A percentile compares a stretch with the other conserved stretches of the same genome.
Conservation (phyloP, 2,888 invertebrate genomes). For the Eilema caniola region DNA sequence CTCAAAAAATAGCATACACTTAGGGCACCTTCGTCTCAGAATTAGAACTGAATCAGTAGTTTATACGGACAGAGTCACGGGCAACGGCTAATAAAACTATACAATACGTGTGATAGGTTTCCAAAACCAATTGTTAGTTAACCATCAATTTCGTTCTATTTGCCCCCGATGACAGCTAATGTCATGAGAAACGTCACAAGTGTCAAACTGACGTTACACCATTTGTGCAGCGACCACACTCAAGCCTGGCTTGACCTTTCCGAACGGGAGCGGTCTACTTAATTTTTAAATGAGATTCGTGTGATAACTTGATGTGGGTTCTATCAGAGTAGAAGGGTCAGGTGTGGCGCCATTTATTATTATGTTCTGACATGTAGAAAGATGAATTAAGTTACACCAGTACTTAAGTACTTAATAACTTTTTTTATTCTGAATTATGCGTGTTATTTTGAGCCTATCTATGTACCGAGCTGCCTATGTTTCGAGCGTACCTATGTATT, state of each 20-base stretch:
- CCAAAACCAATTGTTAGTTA: neutral
- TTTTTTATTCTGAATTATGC: neutral
- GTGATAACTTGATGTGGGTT: constrained; percentile 4
- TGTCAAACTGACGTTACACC: constrained; percentile 1
- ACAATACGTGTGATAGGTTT: neutral
- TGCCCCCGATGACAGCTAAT: neutral
- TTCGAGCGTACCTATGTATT: no score
- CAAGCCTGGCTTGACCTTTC: neutral
- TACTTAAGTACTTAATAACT: neutral
- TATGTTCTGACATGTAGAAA: neutral
- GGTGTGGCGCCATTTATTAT: neutral
- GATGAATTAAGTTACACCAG: neutral
- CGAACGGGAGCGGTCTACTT: neutral
- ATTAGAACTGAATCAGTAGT: neutral
- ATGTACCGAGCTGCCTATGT: no score
- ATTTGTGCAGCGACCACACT: neutral
- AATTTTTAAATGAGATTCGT: constrained; percentile 2
- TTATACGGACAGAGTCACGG: no score
- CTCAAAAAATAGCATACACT: no score
- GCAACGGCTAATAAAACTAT: neutral
- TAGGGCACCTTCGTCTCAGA: no score
- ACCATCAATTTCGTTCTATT: neutral
- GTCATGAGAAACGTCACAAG: neutral
- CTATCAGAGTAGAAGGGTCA: neutral
- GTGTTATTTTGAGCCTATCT: neutral